Evolutionary conservation across 2,113 vertebrate genomes (phyloP), one percentile per base, ranked within the genome.

Genomic region (Pao palembangensis): DNA sequence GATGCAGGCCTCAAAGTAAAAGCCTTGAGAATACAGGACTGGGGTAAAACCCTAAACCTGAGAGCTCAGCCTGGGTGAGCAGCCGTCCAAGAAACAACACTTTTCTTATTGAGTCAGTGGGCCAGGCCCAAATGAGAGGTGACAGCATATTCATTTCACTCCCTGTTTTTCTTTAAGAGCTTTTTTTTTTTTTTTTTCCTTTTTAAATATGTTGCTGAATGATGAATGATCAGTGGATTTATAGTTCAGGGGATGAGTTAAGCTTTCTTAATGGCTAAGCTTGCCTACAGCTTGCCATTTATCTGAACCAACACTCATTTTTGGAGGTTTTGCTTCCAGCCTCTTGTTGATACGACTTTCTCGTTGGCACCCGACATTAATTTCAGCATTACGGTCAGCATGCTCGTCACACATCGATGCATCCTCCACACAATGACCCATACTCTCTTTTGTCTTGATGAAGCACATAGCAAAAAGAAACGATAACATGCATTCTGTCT

Each of bases 81-180:
- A 64, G 73, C 69, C 78, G 80, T 81, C 70, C 76, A 82, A 65
- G 85, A 87, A 90, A 91, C 87, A 90, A 91, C 87, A 85, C 84
- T 78, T 87, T 88, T 90, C 88, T 91, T 89, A 89, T 87, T 69
- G 83, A 80, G 80, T 68, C 63, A 17, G 69, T 20, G 61, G 79
- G 75, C 82, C 77, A 82, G 86, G 85, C 71, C 76, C 75, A 91
- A 91, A 91, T 88, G 80, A 90, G 82, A 89, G 88, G 87, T 91
- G 88, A 90, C 91, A 89, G 89, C 82, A 80, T 88, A 90, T 91
- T 91, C 82, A 90, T 90, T 92, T 90, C 87, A 90, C 69, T 65
- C 84, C 4, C 66, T 88, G 82, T 87, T 86, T 89, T 87, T 84
- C 81, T 88, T 85, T 79, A 81, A 83, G 81, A 83, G 76, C 75